phyloP scores from a whole-genome alignment of 2,888 invertebrate genomes.

The Dorcus hopei region DNA sequence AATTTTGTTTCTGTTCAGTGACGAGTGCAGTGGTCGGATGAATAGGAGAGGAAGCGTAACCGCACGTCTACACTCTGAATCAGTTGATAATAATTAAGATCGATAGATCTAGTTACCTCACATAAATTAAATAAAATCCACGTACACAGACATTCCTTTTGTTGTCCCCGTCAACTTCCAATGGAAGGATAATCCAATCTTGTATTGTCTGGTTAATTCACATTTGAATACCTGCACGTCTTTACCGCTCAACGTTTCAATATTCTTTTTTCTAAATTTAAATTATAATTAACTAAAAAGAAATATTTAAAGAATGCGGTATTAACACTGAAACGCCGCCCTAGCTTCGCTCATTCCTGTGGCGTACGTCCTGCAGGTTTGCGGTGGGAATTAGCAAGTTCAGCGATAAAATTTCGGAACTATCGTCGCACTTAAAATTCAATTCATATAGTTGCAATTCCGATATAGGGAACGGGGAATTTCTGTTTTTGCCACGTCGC shows the following conservation, averaged over 20 bases:
- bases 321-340: not conserved
- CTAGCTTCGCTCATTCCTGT: not conserved
- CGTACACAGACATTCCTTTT: not conserved
- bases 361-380: conserved; percentile 7
- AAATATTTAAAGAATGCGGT: not conserved
- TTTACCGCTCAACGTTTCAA: too few relatives aligned
- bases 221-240: too few relatives aligned
- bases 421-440: conserved; percentile 5
- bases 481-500: too few relatives aligned
- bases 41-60: conserved; percentile 10
- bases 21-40: conserved; percentile 18
- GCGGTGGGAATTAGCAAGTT: conserved; percentile 3
- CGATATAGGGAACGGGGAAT: not conserved
- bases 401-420: conserved; percentile 6
- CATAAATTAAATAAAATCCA: conserved; percentile 10
- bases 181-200: too few relatives aligned
- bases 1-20: conserved; percentile 34
- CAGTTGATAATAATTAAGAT: conserved; percentile 17
- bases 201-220: too few relatives aligned
- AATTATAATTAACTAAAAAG: too few relatives aligned
- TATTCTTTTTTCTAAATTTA: too few relatives aligned
- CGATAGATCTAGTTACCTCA: conserved; percentile 5
- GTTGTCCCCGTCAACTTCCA: not conserved
- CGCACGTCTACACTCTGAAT: conserved; percentile 9
- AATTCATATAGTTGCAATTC: conserved; percentile 3